Evolutionary conservation across 1,140 invertebrate genomes (phyloP), one percentile per base, ranked within the genome.

Genomic region (Danaus melanippus): DNA sequence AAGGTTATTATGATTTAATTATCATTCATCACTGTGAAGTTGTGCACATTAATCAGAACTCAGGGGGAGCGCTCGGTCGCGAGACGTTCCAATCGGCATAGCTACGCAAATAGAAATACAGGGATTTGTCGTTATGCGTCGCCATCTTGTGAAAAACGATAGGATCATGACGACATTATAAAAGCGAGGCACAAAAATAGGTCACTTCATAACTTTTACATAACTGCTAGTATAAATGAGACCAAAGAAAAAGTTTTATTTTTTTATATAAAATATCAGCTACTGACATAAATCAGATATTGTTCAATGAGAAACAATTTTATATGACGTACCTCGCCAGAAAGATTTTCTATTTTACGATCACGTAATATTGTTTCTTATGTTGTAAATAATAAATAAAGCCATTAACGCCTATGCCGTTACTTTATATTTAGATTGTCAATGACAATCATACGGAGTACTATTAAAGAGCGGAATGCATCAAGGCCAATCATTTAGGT

Each of bases 111-210:
- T 86, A 86, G 84, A 86, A 86, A 84, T 81, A 77, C 84, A 81
- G 81, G 84, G 81, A 71, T 82, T 79, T 77, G 81, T 83, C 79
- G 75, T 73, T 81, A 71, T 62, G 69, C 74, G 81, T 76, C 84
- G 84, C 84, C 84, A 86, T 86, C 81, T 86, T 86, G 84, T 86
- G 81, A 86, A 86, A 86, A 86, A 84, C 74, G 81, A 86, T 86
- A 86, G 83, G 76, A 86, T 84, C 68, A 62, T 73, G 71, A 76
- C 76, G 78, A 76, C 70, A 76, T 77, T 79, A 86, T 79, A 78
- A 82, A 82, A 77, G 72, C 76, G 72, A 71, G 73, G 72, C 60
- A 74, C 64, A 53, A 55, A 80, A 75, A 67, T 76, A 74, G 76
- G 71, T 81, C 74, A 74, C 64, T 67, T 72, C 63, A 79, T 76